These are phyloP conservation scores for Cantharis lateralis DNA, from an alignment of 2,888 invertebrate genomes.

Conservation along the genomic window DNA sequence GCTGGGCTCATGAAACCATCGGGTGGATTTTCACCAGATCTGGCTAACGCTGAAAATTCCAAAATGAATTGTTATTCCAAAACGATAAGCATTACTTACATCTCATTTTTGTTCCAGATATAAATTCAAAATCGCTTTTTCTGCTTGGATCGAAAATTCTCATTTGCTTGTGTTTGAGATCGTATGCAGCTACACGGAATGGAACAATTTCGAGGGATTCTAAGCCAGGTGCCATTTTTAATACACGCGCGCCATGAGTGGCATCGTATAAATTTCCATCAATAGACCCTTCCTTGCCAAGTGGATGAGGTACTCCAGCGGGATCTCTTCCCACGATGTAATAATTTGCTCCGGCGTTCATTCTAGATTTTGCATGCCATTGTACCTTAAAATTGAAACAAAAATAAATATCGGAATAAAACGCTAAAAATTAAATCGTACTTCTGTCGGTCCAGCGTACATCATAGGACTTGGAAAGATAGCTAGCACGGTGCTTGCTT, in stretches of 20 bases:
- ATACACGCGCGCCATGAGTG: slow-evolving; percentile 88
- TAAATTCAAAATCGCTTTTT: slow-evolving; percentile 94
- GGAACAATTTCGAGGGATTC: slow-evolving; percentile 93
- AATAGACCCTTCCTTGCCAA: slow-evolving; percentile 59
- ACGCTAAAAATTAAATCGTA: not conserved
- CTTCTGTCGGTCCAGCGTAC: slow-evolving; percentile 98
- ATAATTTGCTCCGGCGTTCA: slow-evolving; percentile 97
- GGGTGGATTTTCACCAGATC: slow-evolving; percentile 85
- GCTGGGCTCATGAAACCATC: slow-evolving; percentile 97
- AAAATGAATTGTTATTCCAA: not conserved
- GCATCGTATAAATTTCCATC: slow-evolving; percentile 91
- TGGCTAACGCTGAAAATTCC: slow-evolving; percentile 61
- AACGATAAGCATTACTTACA: slow-evolving; percentile 50
- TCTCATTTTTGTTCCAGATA: slow-evolving; percentile 96
- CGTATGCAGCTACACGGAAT: slow-evolving; percentile 98
- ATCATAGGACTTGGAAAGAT: slow-evolving; percentile 99
- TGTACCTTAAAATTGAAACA: slow-evolving; percentile 62
- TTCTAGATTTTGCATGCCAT: slow-evolving; percentile 92
- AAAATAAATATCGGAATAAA: not conserved
- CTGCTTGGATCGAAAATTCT: slow-evolving; percentile 90
- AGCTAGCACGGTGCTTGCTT: slow-evolving; percentile 84
- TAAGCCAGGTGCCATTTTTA: slow-evolving; percentile 95
- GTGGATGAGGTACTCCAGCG: slow-evolving; percentile 95
- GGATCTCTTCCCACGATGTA: slow-evolving; percentile 99
- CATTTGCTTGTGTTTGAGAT: slow-evolving; percentile 83